Evolutionary conservation across 2,888 invertebrate genomes (phyloP).

Genomic region (Pristionchus entomophagus): DNA sequence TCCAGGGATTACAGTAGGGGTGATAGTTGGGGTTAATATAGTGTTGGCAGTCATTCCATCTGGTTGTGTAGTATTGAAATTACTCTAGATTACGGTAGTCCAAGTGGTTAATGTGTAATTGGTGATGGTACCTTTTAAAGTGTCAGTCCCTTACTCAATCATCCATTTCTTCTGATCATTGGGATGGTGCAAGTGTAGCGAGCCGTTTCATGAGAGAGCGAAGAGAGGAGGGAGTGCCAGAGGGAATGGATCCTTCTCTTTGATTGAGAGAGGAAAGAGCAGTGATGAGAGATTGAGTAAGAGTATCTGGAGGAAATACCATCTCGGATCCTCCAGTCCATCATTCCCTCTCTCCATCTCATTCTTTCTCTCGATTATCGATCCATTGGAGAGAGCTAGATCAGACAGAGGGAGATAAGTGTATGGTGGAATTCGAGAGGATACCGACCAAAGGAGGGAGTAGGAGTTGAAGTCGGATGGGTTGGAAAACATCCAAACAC

Average conservation of each 20-base stretch:
- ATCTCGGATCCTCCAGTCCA: background rate
- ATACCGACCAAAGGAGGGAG: conserved; percentile 5
- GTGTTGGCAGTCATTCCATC: background rate
- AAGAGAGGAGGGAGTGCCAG: conserved; percentile 2
- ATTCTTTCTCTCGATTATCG: no score
- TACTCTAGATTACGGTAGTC: background rate
- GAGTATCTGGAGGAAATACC: background rate
- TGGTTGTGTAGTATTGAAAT: background rate
- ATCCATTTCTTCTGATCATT: no score
- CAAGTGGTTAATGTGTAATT: background rate
- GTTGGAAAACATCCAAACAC: conserved; percentile 40
- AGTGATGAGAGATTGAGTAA: conserved; percentile 10
- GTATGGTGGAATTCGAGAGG: background rate
- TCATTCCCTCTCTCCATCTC: no score
- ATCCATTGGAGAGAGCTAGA: background rate
- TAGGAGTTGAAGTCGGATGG: background rate
- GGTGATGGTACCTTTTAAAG: no score
- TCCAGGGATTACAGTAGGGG: background rate
- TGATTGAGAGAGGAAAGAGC: background rate
- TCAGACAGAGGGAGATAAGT: background rate
- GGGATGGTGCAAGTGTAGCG: background rate
- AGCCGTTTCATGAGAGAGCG: conserved; percentile 24
- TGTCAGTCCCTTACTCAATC: no score
- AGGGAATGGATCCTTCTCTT: background rate
- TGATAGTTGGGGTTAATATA: background rate